phyloP scores from a whole-genome alignment of 2,797 vertebrate species.

The Hippopotamyrus pictus region DNA sequence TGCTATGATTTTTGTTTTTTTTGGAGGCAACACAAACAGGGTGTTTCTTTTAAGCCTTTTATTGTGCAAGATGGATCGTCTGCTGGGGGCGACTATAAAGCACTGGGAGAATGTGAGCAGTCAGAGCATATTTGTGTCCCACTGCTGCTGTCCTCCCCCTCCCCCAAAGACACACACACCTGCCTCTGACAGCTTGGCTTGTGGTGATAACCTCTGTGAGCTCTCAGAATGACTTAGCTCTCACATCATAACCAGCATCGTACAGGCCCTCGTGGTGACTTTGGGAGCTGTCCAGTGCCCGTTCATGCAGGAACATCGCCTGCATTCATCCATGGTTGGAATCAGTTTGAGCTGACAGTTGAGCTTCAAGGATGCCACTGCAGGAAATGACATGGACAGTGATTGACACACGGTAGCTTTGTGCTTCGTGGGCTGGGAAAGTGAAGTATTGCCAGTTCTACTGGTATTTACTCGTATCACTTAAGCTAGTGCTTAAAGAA shows the following conservation, averaged over 20 bases:
- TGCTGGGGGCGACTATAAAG: background rate
- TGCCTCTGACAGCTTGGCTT: background rate
- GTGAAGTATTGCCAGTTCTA: background rate
- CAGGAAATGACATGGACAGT: background rate
- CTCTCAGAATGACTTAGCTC: background rate
- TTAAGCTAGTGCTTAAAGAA: background rate
- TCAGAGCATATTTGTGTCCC: background rate
- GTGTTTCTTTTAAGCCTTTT: background rate
- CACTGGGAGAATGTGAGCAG: background rate
- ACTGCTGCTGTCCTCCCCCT: background rate
- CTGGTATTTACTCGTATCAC: background rate
- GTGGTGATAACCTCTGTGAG: background rate
- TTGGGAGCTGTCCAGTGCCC: background rate
- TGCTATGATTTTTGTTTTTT: background rate
- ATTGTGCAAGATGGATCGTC: background rate
- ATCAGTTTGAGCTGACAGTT: background rate
- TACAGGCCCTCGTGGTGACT: background rate
- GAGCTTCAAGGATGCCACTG: background rate
- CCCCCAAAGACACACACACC: background rate
- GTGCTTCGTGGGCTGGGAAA: background rate
- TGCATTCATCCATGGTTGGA: background rate
- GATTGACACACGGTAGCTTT: background rate
- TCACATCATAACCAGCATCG: background rate
- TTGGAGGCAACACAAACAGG: background rate
- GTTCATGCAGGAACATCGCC: background rate